These are phyloP conservation scores for Numida meleagris DNA, from an alignment of 2,113 vertebrate genomes.

Conservation along the genomic window DNA sequence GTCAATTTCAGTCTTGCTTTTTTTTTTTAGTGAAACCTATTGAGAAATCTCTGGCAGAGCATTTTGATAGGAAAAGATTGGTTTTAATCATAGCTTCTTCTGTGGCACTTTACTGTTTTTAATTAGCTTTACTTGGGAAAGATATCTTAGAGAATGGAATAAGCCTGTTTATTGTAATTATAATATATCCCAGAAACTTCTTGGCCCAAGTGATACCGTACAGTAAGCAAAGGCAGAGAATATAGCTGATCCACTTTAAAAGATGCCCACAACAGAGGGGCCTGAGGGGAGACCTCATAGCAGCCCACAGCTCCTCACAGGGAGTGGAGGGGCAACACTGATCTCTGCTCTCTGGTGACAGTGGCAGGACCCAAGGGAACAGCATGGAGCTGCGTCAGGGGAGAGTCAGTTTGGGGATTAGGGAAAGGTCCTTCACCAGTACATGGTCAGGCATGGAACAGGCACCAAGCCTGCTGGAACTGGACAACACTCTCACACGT, in stretches of 20 bases:
- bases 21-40: background rate
- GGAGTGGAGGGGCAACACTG: background rate
- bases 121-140: background rate
- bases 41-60: background rate
- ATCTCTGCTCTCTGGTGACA: background rate
- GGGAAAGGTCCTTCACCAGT: background rate
- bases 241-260: background rate
- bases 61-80: background rate
- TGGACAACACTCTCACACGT: background rate
- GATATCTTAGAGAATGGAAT: background rate
- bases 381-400: background rate
- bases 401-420: background rate
- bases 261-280: background rate
- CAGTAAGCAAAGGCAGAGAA: background rate
- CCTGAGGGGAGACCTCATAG: background rate
- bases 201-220: background rate
- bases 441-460: background rate
- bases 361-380: background rate
- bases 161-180: background rate
- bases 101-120: background rate
- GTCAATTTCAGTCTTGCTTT: background rate
- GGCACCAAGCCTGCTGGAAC: too few species aligned
- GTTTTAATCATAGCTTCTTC: background rate
- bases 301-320: background rate
- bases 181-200: background rate